Conservation (phyloP, 2,797 vertebrate species). For the Gadopsis bispinosus region DNA sequence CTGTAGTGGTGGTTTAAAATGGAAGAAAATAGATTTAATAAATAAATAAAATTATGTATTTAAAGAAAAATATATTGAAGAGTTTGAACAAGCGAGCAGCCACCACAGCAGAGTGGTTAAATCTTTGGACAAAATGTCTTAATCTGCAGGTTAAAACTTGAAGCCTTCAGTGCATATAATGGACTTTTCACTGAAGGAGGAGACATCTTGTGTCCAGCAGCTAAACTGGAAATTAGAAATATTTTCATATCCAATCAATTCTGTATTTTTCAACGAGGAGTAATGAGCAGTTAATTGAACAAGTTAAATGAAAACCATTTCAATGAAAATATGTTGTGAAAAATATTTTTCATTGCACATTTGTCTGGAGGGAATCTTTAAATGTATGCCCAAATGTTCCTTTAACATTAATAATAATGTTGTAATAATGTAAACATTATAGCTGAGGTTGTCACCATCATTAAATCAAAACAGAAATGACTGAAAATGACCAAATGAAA, state of each 20-base stretch:
- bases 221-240: not conserved
- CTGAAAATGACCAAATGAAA: conserved; percentile 7
- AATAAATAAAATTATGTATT: not conserved
- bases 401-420: no score
- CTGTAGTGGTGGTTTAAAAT: not conserved
- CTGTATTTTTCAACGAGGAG: not conserved
- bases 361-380: not conserved
- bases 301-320: conserved; percentile 8
- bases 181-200: not conserved
- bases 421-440: conserved; percentile 6
- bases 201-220: not conserved
- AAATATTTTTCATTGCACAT: not conserved
- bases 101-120: not conserved
- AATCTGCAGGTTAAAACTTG: not conserved
- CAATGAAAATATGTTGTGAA: not conserved
- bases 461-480: not conserved
- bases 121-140: not conserved
- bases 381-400: not conserved
- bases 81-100: not conserved
- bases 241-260: not conserved
- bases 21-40: not conserved
- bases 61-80: no score
- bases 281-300: conserved; percentile 1
- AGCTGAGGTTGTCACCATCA: not conserved
- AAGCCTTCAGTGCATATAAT: not conserved